Conservation (phyloP, 2,888 invertebrate genomes). For the Spilosoma lubricipeda region DNA sequence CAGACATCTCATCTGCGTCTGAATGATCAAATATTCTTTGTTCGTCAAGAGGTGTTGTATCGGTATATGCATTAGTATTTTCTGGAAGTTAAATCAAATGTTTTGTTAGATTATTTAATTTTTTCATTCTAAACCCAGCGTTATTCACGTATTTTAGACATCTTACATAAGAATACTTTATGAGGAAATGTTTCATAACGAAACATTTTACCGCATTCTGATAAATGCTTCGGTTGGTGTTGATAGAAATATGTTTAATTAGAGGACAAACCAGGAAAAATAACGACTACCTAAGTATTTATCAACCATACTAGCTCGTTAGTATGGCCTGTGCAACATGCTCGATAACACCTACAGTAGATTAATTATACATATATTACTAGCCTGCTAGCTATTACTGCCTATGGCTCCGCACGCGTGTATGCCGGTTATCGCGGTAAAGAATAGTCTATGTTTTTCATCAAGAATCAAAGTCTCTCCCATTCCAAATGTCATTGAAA, state of each 20-base stretch:
- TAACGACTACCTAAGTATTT: neutral
- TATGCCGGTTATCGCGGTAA: no score
- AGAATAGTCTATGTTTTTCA: no score
- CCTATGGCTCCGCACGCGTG: no score
- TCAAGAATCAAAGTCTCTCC: no score
- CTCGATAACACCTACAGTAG: neutral
- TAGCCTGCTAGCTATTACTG: no score
- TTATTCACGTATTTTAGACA: neutral
- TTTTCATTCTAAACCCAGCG: neutral
- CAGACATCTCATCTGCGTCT: conserved; percentile 84
- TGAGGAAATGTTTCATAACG: neutral
- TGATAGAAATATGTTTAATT: neutral
- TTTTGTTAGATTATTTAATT: neutral
- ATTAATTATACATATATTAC: neutral
- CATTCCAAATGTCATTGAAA: no score
- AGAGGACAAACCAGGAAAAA: conserved; percentile 5
- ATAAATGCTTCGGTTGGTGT: neutral
- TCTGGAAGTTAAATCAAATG: conserved; percentile 43
- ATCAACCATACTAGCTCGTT: neutral
- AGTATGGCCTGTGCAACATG: neutral
- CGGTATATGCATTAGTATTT: conserved; percentile 66
- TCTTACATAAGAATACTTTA: neutral
- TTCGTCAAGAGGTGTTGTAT: conserved; percentile 80
- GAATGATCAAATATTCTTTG: conserved; percentile 86
- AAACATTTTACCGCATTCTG: neutral